Conservation (phyloP, 1,140 invertebrate species). For the Conus ventricosus region DNA sequence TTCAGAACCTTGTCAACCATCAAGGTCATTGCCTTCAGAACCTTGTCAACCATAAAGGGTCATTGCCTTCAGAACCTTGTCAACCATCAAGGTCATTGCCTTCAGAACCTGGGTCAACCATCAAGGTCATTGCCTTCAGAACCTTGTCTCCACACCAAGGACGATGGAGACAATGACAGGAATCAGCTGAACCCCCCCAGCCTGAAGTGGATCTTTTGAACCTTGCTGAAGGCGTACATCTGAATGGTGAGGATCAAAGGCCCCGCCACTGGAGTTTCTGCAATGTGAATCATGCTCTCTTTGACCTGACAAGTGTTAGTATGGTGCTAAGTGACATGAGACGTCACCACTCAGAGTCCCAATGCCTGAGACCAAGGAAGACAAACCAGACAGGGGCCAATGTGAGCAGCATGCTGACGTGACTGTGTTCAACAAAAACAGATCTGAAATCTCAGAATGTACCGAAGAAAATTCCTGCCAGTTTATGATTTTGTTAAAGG, state of each 20-base stretch:
- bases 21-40: background rate
- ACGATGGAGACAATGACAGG: background rate
- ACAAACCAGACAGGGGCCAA: background rate
- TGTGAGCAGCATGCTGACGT: background rate
- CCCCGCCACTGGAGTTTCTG: constrained; percentile 21
- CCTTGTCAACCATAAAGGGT: too few relatives aligned
- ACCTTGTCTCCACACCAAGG: background rate
- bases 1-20: background rate
- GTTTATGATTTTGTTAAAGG: background rate
- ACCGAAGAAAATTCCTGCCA: background rate
- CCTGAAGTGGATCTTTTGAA: background rate
- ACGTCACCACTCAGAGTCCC: background rate
- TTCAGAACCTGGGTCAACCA: background rate
- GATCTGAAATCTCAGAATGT: background rate
- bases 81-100: background rate
- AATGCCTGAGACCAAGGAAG: background rate
- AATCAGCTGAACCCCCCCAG: background rate
- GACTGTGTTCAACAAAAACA: background rate
- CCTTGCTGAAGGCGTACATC: background rate
- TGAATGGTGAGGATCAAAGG: background rate
- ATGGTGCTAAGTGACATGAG: background rate
- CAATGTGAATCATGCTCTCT: constrained; percentile 27
- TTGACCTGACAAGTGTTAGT: constrained; percentile 6
- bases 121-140: too few relatives aligned
- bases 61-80: too few relatives aligned